Conservation (phyloP, 2,113 vertebrate species). For the Myxocyprinus asiaticus region DNA sequence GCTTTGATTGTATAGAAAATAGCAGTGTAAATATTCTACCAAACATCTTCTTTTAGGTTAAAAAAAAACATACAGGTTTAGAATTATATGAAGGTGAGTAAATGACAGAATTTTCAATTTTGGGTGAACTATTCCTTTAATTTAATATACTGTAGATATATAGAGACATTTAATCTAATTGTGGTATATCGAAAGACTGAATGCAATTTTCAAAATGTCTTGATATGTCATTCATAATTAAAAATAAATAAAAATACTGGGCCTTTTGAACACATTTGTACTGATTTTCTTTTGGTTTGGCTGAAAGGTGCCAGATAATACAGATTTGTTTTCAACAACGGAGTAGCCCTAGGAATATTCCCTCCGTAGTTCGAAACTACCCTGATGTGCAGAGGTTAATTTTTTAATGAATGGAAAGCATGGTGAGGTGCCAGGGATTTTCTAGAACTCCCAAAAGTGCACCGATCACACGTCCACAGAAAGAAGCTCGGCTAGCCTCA, state of each 20-base stretch:
- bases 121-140: too few species aligned
- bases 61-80: too few species aligned
- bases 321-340: background rate
- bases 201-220: background rate
- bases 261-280: background rate
- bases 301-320: background rate
- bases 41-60: too few species aligned
- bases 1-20: too few species aligned
- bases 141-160: too few species aligned
- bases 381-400: background rate
- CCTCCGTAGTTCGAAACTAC: conserved; percentile 4
- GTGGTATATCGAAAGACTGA: background rate
- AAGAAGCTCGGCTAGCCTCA: background rate
- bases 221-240: background rate
- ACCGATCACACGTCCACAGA: conserved; percentile 20
- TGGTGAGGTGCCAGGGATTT: conserved; percentile 29
- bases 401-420: conserved; percentile 27
- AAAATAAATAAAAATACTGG: background rate
- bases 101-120: too few species aligned
- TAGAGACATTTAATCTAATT: background rate
- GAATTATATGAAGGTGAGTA: too few species aligned
- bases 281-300: background rate
- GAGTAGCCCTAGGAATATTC: background rate
- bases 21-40: too few species aligned
- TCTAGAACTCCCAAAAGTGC: conserved; percentile 8